These are phyloP conservation scores for Mesoligia furuncula DNA, from an alignment of 2,888 invertebrate genomes.

Conservation along the genomic window DNA sequence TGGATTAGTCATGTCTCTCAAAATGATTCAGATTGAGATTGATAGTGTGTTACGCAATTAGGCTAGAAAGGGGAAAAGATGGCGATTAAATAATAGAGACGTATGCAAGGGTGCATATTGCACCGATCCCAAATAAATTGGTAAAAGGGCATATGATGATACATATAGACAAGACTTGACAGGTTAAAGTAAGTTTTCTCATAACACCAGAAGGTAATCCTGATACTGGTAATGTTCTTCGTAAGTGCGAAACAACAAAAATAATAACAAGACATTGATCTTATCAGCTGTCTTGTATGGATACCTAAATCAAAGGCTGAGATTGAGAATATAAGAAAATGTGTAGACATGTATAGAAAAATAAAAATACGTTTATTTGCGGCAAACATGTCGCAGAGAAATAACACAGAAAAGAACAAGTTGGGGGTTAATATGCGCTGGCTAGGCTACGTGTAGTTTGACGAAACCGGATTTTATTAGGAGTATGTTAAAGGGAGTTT, in stretches of 20 bases:
- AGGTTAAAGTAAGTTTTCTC: background rate
- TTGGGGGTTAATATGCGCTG: too few species aligned
- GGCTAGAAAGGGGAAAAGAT: background rate
- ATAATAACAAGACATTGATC: background rate
- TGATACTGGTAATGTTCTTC: background rate
- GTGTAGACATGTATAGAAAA: too few species aligned
- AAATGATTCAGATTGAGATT: too few species aligned
- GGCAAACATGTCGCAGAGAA: too few species aligned
- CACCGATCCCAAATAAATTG: background rate
- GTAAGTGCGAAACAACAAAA: background rate
- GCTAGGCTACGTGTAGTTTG: background rate
- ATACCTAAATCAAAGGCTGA: background rate
- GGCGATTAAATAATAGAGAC: background rate
- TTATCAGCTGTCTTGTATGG: background rate
- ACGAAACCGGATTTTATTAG: background rate
- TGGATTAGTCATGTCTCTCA: too few species aligned
- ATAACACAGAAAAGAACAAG: too few species aligned
- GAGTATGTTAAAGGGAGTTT: too few species aligned
- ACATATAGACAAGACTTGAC: background rate
- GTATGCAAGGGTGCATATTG: background rate
- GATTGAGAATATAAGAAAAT: background rate
- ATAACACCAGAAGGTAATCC: background rate
- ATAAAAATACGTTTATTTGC: too few species aligned
- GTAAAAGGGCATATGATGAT: background rate
- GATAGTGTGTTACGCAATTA: too few species aligned